Conservation (phyloP, 2,797 vertebrate species). For the Hemibagrus guttatus region DNA sequence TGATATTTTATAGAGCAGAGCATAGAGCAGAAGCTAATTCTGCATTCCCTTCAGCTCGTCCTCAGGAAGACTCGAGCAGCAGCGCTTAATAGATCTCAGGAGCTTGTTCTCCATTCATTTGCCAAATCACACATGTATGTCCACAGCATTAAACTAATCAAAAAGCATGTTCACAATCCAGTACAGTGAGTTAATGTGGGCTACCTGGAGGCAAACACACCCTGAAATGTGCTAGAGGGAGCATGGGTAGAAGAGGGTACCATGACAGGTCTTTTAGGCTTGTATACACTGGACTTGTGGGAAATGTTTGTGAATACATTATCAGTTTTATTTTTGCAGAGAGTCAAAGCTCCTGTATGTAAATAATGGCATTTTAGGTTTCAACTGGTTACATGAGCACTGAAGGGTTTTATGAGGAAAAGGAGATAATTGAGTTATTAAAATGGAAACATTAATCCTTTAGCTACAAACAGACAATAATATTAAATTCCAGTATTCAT, state of each 20-base stretch:
- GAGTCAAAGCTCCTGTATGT: neutral
- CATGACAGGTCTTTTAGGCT: neutral
- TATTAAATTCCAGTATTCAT: neutral
- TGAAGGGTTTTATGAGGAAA: neutral
- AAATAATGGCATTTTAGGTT: neutral
- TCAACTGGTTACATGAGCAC: neutral
- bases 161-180: constrained; percentile 29
- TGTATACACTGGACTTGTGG: neutral
- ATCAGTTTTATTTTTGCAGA: neutral
- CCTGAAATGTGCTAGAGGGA: constrained; percentile 5
- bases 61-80: constrained; percentile 37
- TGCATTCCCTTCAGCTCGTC: constrained; percentile 52
- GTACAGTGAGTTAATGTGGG: constrained; percentile 36
- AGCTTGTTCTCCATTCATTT: constrained; percentile 35
- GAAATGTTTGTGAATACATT: neutral
- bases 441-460: constrained; percentile 6
- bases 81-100: constrained; percentile 38
- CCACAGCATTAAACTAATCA: constrained; percentile 33
- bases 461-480: neutral
- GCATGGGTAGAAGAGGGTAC: neutral
- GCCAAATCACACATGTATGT: constrained; percentile 37
- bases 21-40: constrained; percentile 42
- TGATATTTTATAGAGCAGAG: constrained; percentile 56
- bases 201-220: constrained; percentile 34
- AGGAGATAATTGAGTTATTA: neutral